Percentiles rank a stretch among this genome's conserved stretches.
phyloP scores from a whole-genome alignment of 2,113 vertebrate genomes.

The Orycteropus afer region DNA sequence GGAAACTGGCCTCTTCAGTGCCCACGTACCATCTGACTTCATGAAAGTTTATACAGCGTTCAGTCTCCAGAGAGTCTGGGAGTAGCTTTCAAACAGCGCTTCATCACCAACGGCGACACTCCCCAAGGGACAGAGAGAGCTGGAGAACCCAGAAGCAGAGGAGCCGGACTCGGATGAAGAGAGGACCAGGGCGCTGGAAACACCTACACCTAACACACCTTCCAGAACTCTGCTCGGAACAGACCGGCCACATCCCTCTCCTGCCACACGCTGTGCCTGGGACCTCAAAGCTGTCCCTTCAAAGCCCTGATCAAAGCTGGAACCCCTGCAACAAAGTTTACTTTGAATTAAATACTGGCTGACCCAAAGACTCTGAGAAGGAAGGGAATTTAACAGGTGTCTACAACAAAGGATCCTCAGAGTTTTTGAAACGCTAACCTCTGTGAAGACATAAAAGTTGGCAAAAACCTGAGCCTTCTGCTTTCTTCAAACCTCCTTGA shows the following conservation, averaged over 20 bases:
- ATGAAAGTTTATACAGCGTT: not conserved
- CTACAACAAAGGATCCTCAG: conserved; percentile 62
- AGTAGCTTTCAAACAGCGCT: not conserved
- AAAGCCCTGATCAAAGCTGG: conserved; percentile 64
- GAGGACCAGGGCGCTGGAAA: not conserved
- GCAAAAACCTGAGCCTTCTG: conserved; percentile 8
- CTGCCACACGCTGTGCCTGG: not conserved
- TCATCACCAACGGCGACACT: not conserved
- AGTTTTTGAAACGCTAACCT: conserved; percentile 64
- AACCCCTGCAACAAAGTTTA: conserved; percentile 63
- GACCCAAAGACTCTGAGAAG: conserved; percentile 62
- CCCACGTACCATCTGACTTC: not conserved
- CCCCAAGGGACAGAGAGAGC: not conserved
- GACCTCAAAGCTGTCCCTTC: conserved; percentile 44
- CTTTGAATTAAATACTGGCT: conserved; percentile 58
- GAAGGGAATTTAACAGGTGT: conserved; percentile 47
- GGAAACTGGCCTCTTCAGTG: not conserved
- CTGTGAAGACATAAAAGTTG: conserved; percentile 61
- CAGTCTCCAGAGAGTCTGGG: not conserved
- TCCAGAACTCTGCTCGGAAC: not conserved
- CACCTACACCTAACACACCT: not conserved
- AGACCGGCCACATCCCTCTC: not conserved
- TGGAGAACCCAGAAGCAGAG: not conserved
- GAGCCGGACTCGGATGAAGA: not conserved
- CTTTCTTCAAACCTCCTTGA: conserved; percentile 60